Conservation (phyloP, 2,113 vertebrate genomes). For the Rhabdomys dilectus region DNA sequence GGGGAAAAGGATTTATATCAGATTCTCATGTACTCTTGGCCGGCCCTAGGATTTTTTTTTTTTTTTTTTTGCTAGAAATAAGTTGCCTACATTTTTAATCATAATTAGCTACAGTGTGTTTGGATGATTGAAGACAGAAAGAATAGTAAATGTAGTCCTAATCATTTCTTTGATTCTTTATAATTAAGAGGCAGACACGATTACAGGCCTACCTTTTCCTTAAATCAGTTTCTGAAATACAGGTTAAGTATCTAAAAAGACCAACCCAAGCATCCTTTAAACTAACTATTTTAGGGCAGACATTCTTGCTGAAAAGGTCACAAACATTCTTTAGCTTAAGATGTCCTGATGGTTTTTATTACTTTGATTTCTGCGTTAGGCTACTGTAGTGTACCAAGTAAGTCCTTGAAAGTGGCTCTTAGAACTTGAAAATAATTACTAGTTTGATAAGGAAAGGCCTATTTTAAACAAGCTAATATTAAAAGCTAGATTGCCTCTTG, state of each 20-base stretch:
- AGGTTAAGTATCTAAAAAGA: slow-evolving; percentile 45
- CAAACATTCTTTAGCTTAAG: background rate
- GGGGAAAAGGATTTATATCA: slow-evolving; percentile 42
- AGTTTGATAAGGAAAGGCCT: slow-evolving; percentile 44
- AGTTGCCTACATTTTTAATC: slow-evolving; percentile 56
- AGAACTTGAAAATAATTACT: slow-evolving; percentile 69
- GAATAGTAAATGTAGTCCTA: slow-evolving; percentile 29
- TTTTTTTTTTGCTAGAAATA: slow-evolving; percentile 68
- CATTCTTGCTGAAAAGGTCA: slow-evolving; percentile 41
- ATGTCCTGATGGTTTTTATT: slow-evolving; percentile 55
- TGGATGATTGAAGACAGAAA: slow-evolving; percentile 52
- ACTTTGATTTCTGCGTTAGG: slow-evolving; percentile 47
- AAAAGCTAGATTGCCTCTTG: slow-evolving; percentile 46
- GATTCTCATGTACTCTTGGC: slow-evolving; percentile 53
- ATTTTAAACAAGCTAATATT: slow-evolving; percentile 66
- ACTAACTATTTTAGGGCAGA: slow-evolving; percentile 27
- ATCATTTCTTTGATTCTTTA: slow-evolving; percentile 5
- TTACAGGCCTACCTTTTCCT: background rate
- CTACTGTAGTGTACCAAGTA: slow-evolving; percentile 25
- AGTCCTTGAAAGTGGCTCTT: slow-evolving; percentile 65
- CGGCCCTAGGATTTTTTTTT: slow-evolving; percentile 6
- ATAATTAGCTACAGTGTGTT: slow-evolving; percentile 64
- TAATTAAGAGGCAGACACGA: slow-evolving; percentile 9
- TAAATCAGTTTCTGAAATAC: slow-evolving; percentile 53
- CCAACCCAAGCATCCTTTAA: background rate